Percentiles rank a stretch among this genome's conserved stretches.
phyloP scores from a whole-genome alignment of 2,113 vertebrate species.

The pig (Sus scrofa) region T2T-Sscrofa CM000820.6:82890501-82891000 shows the following conservation, averaged over 20 bases:
- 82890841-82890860: not conserved
- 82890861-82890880: not conserved
- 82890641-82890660: not conserved
- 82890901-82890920: not conserved
- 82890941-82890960: not conserved
- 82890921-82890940: not conserved
- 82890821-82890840: not conserved
- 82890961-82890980: not conserved
- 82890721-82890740: constrained; percentile 3
- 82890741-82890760: not conserved
- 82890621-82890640: not conserved
- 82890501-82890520: not conserved
- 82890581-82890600: not conserved
- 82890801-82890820: not conserved
- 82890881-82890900: not conserved
- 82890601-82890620: not conserved
- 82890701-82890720: not conserved
- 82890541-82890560: not conserved
- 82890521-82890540: not conserved
- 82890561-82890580: not conserved
- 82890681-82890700: not conserved
- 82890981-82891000: not conserved
- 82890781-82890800: not conserved
- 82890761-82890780: not conserved
- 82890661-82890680: not conserved